Conservation (phyloP, 2,797 vertebrate species). For the Gadopsis bispinosus region DNA sequence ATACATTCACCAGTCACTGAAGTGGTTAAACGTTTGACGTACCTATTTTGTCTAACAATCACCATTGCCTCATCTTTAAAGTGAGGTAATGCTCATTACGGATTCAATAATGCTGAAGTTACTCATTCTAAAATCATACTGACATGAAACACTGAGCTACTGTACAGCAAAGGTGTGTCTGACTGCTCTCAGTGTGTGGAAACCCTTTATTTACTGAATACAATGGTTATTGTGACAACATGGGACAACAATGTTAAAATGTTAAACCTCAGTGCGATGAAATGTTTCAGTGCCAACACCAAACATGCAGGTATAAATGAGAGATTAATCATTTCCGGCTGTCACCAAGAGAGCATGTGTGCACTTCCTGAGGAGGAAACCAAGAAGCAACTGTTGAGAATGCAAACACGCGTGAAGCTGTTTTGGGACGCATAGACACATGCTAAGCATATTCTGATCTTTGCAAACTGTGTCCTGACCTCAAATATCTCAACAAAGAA, state of each 20-base stretch:
- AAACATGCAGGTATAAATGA: neutral
- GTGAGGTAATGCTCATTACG: neutral
- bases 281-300: too few species aligned
- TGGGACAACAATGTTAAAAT: constrained; percentile 35
- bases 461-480: neutral
- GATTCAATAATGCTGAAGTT: neutral
- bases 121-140: neutral
- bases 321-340: neutral
- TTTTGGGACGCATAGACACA: neutral
- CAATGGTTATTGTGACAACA: constrained; percentile 52
- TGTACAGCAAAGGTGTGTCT: neutral
- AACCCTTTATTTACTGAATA: constrained; percentile 46
- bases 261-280: constrained; percentile 2
- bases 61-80: neutral
- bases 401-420: neutral
- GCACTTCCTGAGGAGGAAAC: neutral
- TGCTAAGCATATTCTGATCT: neutral
- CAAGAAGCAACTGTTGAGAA: neutral
- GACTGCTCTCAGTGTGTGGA: neutral
- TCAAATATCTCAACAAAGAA: neutral
- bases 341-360: neutral
- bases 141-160: neutral
- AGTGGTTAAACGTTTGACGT: neutral
- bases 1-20: neutral
- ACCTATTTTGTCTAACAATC: neutral